Evolutionary conservation across 2,113 vertebrate species (phyloP), one percentile per base, ranked within the genome.

Genomic region (Limanda limanda): DNA sequence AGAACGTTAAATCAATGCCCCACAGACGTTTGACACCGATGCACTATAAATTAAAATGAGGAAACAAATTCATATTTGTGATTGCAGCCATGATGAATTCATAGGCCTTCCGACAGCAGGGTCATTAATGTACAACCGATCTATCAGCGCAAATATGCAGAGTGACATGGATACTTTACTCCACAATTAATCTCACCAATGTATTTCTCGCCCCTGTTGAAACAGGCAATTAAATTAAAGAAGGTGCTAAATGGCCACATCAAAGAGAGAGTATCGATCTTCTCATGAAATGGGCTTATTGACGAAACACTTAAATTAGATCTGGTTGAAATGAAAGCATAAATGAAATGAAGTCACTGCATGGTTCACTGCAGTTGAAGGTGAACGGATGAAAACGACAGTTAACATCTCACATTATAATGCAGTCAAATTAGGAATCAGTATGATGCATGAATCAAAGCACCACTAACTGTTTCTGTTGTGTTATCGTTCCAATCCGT

Each of bases 111-210:
- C 14, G 56, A 89, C 84, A 85, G 76, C 55, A 67, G 79, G 76
- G 86, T 81, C 87, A 91, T 93, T 94, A 94, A 93, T 82, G 82
- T 91, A 89, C 85, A 61, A 83, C 92, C 89, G 91, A 93, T 92
- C 73, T 21, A 90, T 93, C 90, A 92, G 58, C 76, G 79, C 88
- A 89, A 92, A 85, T 64, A 75, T 74, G 74, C 65, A 56, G 86
- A 84, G 61, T 88, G 89, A 88, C 87, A 90, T 67, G 11, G 81
- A 70, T 57, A 76, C 83, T 81, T 89, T 81, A 82, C 64, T 57
- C 84, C 61, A 76, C 82, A 89, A 83, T 94, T 94, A 90, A 96
- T 95, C 94, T 87, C 79, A 66, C 72, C 81, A 89, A 68, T 79
- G 64, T 84, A 94, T 87, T 88, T 57, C 82, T 72, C 51, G 82